A percentile compares a stretch with the other conserved stretches of the same genome.
These are phyloP conservation scores for Strigamia crassipes DNA, from an alignment of 2,888 invertebrate genomes.

Conservation along the genomic window DNA sequence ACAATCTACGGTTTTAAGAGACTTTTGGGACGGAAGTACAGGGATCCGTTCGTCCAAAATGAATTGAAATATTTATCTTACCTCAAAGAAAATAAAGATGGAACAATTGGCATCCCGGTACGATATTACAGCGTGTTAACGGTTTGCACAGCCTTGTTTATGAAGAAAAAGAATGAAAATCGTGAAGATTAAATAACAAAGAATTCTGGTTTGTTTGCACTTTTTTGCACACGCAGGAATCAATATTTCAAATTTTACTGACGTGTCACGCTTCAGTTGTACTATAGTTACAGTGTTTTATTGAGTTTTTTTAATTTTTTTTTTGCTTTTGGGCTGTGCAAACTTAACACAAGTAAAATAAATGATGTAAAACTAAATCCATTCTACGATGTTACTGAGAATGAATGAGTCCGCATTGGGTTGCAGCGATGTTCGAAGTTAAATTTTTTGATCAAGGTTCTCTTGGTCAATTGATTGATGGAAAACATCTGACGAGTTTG, in stretches of 20 bases:
- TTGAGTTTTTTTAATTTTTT: conserved; percentile 52
- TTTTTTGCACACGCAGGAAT: too few species aligned
- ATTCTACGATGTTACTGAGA: conserved; percentile 12
- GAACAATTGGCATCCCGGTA: conserved; percentile 73
- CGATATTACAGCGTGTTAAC: background rate
- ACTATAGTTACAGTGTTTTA: conserved; percentile 7
- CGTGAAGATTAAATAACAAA: too few species aligned
- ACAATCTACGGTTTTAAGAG: conserved; percentile 93
- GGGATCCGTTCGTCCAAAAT: conserved; percentile 84
- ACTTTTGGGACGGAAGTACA: conserved; percentile 85
- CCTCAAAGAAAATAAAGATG: conserved; percentile 75
- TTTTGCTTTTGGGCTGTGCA: conserved; percentile 51
- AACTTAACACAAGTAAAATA: background rate
- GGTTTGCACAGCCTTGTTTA: background rate
- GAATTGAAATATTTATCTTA: conserved; percentile 81
- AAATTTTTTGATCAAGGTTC: background rate
- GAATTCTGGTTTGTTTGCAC: too few species aligned
- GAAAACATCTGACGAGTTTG: conserved; percentile 34
- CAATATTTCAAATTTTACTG: too few species aligned
- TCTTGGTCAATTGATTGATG: conserved; percentile 19
- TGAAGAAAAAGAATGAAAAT: background rate
- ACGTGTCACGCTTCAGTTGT: too few species aligned
- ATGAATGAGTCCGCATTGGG: background rate
- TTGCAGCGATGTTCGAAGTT: conserved; percentile 27
- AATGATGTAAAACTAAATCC: conserved; percentile 25